Base-by-base conservation (phyloP, 2,797 vertebrate species). In the Coccyzus lansbergi region DNA sequence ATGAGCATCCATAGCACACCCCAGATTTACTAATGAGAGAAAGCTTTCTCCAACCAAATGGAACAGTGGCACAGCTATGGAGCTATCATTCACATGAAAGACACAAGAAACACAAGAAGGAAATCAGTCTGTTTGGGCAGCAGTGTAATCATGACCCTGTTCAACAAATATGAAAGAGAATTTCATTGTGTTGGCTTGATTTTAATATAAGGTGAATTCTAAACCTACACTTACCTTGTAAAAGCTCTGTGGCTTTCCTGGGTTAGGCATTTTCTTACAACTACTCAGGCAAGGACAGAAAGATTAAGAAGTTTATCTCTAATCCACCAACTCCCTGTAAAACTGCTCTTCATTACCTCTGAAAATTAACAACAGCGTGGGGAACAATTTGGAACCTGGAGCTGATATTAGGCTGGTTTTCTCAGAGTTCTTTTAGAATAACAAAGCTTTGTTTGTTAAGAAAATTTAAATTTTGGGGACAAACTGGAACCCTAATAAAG, bases 1-100 rank as follows among this genome's bases (percentile, higher is more conserved):
- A 8, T 2, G 10, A 76, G 44, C 20, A 38, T 10, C 36, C 0
- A 4, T 2, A 59, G 31, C 0, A 1, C 0, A 1, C 1, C 3
- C 10, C 25, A 80, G 34, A 29, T 80, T 44, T 59, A 18, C 10
- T 22, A n/a, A 10, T 0, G 16, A 69, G n/a, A 34, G 19, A 25
- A 29, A 46, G 9, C 15, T 10, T 5, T 82, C n/a, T 53, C 56
- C 28, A 72, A 2, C 8, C 21, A 48, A 19, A 28, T 0, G 33
- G 36, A 72, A 15, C 58, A 70, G 28, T 13, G 51, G 51, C 26
- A n/a, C 69, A 49, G 88, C 55, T 65, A 10, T 1, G 4, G 16
- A 31, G 13, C 48, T 33, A 46, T 6, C 20, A 33, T n/a, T 64
- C 49, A 49, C 36, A 46, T 38, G 70, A 38, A 46, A 59, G 28